These are phyloP conservation scores for Corydoras sp. DNA, from an alignment of 2,113 vertebrate species.

Conservation along the genomic window DNA sequence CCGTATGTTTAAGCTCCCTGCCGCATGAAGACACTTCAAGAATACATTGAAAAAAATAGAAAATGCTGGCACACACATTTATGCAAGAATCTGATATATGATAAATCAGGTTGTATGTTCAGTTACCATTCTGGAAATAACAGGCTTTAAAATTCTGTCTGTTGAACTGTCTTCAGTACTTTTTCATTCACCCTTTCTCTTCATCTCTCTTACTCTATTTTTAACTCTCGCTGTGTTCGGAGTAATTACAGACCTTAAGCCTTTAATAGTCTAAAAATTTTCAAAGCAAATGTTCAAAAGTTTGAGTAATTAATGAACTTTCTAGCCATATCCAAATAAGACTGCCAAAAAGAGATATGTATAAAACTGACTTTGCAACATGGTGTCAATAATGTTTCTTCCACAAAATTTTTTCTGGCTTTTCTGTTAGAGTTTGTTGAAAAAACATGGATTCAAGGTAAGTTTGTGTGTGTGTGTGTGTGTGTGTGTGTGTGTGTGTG, in stretches of 20 bases:
- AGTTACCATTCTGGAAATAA: neutral
- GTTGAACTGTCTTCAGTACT: neutral
- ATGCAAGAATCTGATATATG: neutral
- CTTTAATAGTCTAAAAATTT: slow-evolving; percentile 28
- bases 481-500: too few species aligned
- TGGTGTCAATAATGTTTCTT: too few species aligned
- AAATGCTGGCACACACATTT: slow-evolving; percentile 5
- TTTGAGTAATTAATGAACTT: slow-evolving; percentile 43
- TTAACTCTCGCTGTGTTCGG: neutral
- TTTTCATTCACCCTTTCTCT: neutral
- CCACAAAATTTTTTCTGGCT: too few species aligned
- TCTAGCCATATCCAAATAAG: slow-evolving; percentile 40
- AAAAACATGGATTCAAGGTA: too few species aligned
- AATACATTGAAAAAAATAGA: slow-evolving; percentile 36
- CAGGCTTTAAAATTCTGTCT: neutral
- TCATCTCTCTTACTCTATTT: neutral
- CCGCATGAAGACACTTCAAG: slow-evolving; percentile 41
- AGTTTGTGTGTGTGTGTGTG: too few species aligned
- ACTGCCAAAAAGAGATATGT: neutral
- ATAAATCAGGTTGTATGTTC: slow-evolving; percentile 12
- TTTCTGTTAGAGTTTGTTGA: too few species aligned
- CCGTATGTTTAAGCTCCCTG: slow-evolving; percentile 42
- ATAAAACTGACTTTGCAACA: too few species aligned
- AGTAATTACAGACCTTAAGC: slow-evolving; percentile 43
- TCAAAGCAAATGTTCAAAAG: slow-evolving; percentile 30